Base-by-base conservation (phyloP, 2,888 invertebrate genomes). In the Halictus quadricinctus region DNA sequence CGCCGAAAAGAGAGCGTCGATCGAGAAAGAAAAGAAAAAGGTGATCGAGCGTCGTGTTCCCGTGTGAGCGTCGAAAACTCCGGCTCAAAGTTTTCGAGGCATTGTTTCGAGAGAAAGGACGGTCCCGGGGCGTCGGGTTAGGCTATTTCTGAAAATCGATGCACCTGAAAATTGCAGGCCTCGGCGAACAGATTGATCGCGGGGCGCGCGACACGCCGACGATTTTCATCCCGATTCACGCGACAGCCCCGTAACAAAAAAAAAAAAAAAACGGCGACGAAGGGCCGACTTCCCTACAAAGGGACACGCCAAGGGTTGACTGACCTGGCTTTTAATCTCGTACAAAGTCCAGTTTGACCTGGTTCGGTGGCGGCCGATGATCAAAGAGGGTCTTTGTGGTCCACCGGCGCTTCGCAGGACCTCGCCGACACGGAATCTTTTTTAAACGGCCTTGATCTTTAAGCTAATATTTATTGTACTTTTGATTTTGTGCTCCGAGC, bases 81-180 rank as follows among this genome's bases (percentile, higher is more conserved):
- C 77, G 15, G 64, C 54, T 66, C 66, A 21, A 76, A 76, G 69
- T 50, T 69, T 69, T n/a, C 29, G 46, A 54, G 21, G 29, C 48
- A 46, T 72, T 72, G 66, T 76, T 36, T 48, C 50, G n/a, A 60
- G 74, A 43, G 72, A n/a, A 72, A 72, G 46, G 72, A n/a, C 18
- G 13, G n/a, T 13, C 75, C 25, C 36, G 21, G 25, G 64, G 64
- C 46, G n/a, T 29, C 46, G 41, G 64, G 54, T 54, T 66, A 48
- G 80, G 69, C 54, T 48, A 43, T 50, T 73, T 76, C 58, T 25
- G 54, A 74, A 66, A 79, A 78, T 79, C 78, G 86, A 86, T 80
- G 72, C 79, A 78, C 73, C 80, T 72, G 80, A 73, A 78, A 82
- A 82, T 83, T 77, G 80, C 75, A 83, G 82, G 86, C 86, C 72